Evolutionary conservation across 2,113 vertebrate species (phyloP).

Genomic region (Camelus bactrianus): DNA sequence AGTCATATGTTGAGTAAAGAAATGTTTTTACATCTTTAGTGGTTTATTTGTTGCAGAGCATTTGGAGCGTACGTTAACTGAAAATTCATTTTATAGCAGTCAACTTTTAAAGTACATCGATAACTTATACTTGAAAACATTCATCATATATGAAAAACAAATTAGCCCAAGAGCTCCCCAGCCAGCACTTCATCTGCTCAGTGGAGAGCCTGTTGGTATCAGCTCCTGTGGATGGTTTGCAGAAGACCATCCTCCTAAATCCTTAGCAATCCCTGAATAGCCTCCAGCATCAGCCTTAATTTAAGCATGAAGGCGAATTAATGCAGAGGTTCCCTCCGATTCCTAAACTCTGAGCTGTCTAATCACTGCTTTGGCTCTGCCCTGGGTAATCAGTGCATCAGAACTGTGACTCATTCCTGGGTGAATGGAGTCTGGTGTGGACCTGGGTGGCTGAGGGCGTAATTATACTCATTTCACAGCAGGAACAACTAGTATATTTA

Average conservation of each 20-base stretch:
- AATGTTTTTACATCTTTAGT: not conserved
- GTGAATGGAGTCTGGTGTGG: not conserved
- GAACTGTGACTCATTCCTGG: slow-evolving; percentile 67
- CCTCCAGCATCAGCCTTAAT: slow-evolving; percentile 67
- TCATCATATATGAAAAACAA: slow-evolving; percentile 68
- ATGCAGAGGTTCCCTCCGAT: slow-evolving; percentile 57
- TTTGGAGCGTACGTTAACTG: slow-evolving; percentile 40
- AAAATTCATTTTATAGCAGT: slow-evolving; percentile 56
- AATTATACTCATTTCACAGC: slow-evolving; percentile 54
- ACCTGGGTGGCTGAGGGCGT: slow-evolving; percentile 36
- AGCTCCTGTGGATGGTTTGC: slow-evolving; percentile 38
- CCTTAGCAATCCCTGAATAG: slow-evolving; percentile 63
- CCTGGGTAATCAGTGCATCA: slow-evolving; percentile 26
- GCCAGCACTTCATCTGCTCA: slow-evolving; percentile 14
- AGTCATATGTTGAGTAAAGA: slow-evolving; percentile 22
- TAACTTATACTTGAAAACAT: slow-evolving; percentile 77
- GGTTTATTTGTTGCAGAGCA: slow-evolving; percentile 19
- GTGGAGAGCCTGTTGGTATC: slow-evolving; percentile 62
- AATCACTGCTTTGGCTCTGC: slow-evolving; percentile 68
- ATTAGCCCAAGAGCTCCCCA: slow-evolving; percentile 70
- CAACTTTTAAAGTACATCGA: slow-evolving; percentile 70
- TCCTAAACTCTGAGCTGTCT: slow-evolving; percentile 69
- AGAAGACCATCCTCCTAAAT: slow-evolving; percentile 69
- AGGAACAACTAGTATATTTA: slow-evolving; percentile 7
- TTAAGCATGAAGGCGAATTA: slow-evolving; percentile 78